Percentiles rank a stretch among this genome's conserved stretches.
Evolutionary conservation across 2,797 vertebrate species (phyloP).

Genomic region (Eulemur rubriventer): DNA sequence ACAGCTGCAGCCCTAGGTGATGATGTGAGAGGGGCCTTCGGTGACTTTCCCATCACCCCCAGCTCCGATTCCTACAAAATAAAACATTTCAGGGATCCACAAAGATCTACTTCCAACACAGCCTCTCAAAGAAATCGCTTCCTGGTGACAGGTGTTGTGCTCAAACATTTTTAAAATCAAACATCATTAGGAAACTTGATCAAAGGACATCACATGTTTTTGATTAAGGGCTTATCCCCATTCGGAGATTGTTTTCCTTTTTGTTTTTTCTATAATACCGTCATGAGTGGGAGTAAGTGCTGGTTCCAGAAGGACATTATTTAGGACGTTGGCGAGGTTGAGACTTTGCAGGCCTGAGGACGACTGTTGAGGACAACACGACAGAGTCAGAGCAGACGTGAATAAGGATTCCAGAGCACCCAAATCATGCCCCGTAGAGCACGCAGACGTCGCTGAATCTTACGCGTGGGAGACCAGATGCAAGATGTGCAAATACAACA

Average conservation of each 20-base stretch:
- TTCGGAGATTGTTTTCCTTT: not conserved
- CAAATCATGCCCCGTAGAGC: fast-evolving
- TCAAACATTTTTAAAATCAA: not conserved
- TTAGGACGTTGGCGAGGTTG: not conserved
- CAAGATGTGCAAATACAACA: not conserved
- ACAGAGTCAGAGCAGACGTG: not conserved
- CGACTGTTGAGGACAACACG: not conserved
- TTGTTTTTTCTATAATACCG: not conserved
- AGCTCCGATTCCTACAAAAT: not conserved
- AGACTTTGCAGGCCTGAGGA: not conserved
- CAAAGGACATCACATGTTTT: not conserved
- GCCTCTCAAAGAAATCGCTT: not conserved
- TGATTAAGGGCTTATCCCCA: not conserved
- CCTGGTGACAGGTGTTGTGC: fast-evolving
- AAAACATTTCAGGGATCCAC: too few species aligned
- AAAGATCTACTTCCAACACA: not conserved
- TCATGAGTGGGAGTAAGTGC: too few species aligned
- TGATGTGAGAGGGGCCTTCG: fast-evolving
- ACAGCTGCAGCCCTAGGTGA: not conserved
- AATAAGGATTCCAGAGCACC: fast-evolving
- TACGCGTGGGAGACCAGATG: not conserved
- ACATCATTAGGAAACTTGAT: too few species aligned
- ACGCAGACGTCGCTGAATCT: not conserved
- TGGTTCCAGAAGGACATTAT: not conserved
- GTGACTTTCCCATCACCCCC: not conserved